A percentile compares a stretch with the other conserved stretches of the same genome.
phyloP scores from a whole-genome alignment of 2,797 vertebrate species.

The Macrochelys suwanniensis region DNA sequence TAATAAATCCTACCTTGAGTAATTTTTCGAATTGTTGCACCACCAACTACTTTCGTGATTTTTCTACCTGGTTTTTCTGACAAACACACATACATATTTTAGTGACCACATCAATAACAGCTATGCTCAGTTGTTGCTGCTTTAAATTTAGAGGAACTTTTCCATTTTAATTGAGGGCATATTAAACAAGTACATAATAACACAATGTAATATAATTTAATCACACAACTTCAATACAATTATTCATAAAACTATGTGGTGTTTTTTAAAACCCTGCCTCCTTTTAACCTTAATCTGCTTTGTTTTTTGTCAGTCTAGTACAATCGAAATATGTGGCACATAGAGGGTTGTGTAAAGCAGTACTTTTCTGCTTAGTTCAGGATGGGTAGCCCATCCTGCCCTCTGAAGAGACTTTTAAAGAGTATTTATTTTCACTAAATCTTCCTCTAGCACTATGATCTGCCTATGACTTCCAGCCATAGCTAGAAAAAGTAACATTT shows the following conservation, averaged over 20 bases:
- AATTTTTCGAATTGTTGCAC: constrained; percentile 15
- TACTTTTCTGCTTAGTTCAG: not conserved
- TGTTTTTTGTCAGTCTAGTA: not conserved
- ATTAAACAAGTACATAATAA: not conserved
- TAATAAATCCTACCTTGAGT: not conserved
- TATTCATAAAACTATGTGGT: not conserved
- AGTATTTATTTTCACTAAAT: not conserved
- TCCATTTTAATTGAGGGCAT: not conserved
- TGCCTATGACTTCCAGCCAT: not conserved
- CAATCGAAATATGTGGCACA: not conserved
- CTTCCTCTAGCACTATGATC: fast-evolving
- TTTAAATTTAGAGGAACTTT: not conserved
- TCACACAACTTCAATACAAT: not conserved
- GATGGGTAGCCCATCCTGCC: fast-evolving
- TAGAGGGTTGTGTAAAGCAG: not conserved
- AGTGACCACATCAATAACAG: not conserved
- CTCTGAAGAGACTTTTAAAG: not conserved
- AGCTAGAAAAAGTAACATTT: not conserved
- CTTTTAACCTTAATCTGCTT: not conserved
- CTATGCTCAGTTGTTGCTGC: not conserved
- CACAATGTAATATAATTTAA: not conserved
- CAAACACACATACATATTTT: not conserved
- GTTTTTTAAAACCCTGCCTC: not conserved
- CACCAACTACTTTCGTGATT: not conserved
- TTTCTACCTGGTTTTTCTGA: not conserved